These are phyloP conservation scores for Strix occidentalis DNA, from an alignment of 2,797 vertebrate genomes.

Conservation along the genomic window DNA sequence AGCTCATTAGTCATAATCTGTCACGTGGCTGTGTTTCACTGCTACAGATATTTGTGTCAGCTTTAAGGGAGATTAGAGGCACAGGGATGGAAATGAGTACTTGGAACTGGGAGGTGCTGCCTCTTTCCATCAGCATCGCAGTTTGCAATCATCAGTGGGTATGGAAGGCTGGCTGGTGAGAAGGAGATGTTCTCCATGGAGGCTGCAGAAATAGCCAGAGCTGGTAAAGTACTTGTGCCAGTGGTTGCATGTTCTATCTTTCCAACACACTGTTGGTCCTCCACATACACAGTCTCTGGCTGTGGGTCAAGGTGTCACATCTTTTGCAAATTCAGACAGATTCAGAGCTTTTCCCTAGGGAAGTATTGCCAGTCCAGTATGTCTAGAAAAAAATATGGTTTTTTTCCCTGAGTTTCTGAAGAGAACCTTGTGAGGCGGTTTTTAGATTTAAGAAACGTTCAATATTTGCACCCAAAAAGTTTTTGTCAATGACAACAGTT, in stretches of 20 bases:
- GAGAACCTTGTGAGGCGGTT: neutral
- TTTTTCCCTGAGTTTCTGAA: neutral
- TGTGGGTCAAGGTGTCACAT: neutral
- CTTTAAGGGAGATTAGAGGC: neutral
- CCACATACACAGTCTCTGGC: neutral
- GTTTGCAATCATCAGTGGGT: neutral
- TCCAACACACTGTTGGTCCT: fast-evolving
- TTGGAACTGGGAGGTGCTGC: neutral
- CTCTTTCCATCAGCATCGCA: neutral
- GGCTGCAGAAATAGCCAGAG: neutral
- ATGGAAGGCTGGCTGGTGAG: neutral
- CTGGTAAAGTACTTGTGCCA: neutral
- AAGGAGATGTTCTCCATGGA: neutral
- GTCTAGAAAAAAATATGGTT: fast-evolving
- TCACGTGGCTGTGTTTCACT: neutral
- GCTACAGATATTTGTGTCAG: neutral
- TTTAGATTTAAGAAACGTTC: neutral
- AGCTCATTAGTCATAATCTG: neutral
- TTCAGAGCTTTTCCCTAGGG: neutral
- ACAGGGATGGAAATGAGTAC: neutral
- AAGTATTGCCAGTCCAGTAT: neutral
- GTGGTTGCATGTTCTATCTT: neutral
- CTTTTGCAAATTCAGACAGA: neutral
- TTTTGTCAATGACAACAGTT: neutral
- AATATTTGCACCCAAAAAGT: neutral